phyloP scores from a whole-genome alignment of 30 jellyfish, hydroid and myxozoan species.

The Hydractinia echinata region DNA sequence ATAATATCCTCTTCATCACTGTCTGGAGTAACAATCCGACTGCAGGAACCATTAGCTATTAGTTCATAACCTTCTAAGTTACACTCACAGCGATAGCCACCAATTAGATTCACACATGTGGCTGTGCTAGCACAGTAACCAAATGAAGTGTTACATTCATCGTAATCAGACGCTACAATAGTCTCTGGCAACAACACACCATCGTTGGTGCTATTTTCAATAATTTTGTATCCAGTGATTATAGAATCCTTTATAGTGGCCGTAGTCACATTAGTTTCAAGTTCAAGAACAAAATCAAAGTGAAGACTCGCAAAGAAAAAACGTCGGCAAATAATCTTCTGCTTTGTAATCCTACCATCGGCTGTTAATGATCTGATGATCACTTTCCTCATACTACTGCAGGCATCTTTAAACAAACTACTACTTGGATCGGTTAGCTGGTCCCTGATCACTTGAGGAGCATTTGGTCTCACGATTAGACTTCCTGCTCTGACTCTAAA shows the following conservation, averaged over 20 bases:
- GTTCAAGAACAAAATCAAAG: background rate
- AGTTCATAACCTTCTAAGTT: background rate
- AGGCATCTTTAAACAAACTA: background rate
- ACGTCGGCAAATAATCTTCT: background rate
- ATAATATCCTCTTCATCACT: background rate
- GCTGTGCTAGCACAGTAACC: constrained; percentile 1
- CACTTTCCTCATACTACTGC: background rate
- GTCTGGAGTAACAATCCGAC: background rate
- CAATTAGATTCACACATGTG: background rate
- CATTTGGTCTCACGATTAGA: background rate
- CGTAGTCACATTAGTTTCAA: background rate
- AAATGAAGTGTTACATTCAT: background rate
- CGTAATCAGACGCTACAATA: background rate
- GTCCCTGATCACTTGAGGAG: background rate
- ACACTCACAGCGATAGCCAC: background rate
- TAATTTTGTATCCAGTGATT: background rate
- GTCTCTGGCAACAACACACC: background rate
- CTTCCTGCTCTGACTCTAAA: background rate
- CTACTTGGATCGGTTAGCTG: background rate
- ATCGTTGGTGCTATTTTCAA: background rate
- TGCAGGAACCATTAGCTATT: background rate
- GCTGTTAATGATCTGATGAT: background rate
- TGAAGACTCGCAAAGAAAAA: background rate
- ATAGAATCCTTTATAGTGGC: background rate
- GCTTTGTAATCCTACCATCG: background rate